Base-by-base conservation (phyloP, 1,140 invertebrate genomes). In the Hestina assimilis region DNA sequence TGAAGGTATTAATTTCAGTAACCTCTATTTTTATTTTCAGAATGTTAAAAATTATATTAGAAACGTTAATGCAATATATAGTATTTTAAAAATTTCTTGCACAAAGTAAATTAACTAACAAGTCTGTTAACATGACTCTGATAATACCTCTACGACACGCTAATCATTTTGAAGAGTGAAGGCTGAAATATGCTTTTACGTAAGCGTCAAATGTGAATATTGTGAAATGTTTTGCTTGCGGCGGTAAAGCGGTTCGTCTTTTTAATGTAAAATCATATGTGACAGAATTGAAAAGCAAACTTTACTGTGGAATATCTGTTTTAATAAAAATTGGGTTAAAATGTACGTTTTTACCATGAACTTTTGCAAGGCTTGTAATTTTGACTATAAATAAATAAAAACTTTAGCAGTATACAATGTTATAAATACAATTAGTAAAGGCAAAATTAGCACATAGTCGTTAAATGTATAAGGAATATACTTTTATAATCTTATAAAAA, bases 161-260 rank as follows among this genome's bases (percentile, higher is more conserved):
- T 52, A 59, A 59, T 59, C 41, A 33, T 45, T 51, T 52, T 26
- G 29, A 56, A 33, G 24, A 56, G 45, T 11, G 55, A 46, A 46
- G 41, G 29, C 41, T 59, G 56, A 59, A 59, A 52, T 35, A 52
- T 40, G 56, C 48, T 51, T 46, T 59, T 59, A 59, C 48, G 56
- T 52, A 52, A 52, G 41, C 56, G 47, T 59, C 48, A 28, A 52
- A 45, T 52, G 48, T 52, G 48, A 29, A 52, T 23, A 40, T 46
- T 52, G 48, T 46, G 56, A 59, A 59, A 52, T 41, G 40, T 59
- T 48, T 48, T 48, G 54, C 54, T 48, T 35, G 45, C 54, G 43
- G 52, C 52, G 31, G 54, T 48, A 46, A 55, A 45, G 15, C 45
- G 35, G 53, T 26, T 40, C 38, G 54, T 48, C 45, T 35, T 57